Conservation (phyloP, 1,140 invertebrate species). For the Drosophila rufa region DNA sequence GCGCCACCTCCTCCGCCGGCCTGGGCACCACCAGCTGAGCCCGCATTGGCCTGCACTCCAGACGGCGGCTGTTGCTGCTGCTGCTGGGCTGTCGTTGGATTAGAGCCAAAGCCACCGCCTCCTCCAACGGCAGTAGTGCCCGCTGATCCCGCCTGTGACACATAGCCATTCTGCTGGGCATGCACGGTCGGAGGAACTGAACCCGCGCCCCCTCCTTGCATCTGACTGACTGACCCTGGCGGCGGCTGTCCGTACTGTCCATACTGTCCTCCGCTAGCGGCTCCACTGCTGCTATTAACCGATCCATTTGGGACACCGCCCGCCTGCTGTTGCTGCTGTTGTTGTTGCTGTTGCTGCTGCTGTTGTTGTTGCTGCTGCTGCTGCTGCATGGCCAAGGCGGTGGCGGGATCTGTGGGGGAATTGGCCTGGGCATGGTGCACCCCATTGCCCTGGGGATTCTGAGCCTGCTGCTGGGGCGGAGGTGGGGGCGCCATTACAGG, state of each 20-base stretch:
- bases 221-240: constrained; percentile 49
- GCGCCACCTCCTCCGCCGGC: constrained; percentile 52
- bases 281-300: constrained; percentile 41
- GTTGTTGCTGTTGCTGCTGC: constrained; percentile 41
- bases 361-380: constrained; percentile 56
- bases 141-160: constrained; percentile 43
- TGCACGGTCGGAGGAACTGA: constrained; percentile 73
- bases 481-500: constrained; percentile 79
- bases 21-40: constrained; percentile 35
- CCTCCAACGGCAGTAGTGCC: constrained; percentile 13
- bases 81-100: constrained; percentile 52
- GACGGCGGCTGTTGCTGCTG: constrained; percentile 63
- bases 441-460: constrained; percentile 76
- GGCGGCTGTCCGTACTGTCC: constrained; percentile 59
- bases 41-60: constrained; percentile 57
- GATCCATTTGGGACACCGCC: constrained; percentile 58
- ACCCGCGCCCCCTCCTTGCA: constrained; percentile 69
- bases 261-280: constrained; percentile 52
- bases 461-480: constrained; percentile 69
- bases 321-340: constrained; percentile 44
- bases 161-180: constrained; percentile 86
- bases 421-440: constrained; percentile 69
- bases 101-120: constrained; percentile 40
- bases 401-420: constrained; percentile 67
- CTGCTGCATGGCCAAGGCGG: constrained; percentile 68